A percentile compares a stretch with the other conserved stretches of the same genome.
Conservation (phyloP, 2,888 invertebrate species). For the Oscheius sp. region DNA sequence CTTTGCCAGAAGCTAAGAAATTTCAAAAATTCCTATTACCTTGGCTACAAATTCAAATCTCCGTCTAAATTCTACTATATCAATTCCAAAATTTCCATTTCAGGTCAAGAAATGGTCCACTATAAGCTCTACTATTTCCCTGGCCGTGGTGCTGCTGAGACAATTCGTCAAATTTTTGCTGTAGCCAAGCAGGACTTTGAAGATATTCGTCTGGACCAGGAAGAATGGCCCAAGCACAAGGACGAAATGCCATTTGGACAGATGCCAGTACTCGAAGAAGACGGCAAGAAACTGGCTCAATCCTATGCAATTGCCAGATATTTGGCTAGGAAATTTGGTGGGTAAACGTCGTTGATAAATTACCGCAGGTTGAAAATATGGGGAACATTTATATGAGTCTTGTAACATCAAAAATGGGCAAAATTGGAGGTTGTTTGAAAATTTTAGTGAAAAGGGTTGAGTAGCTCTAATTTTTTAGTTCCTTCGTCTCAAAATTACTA, state of each 20-base stretch:
- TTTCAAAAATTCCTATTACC: background rate
- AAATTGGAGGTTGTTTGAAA: no score
- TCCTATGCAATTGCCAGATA: constrained; percentile 56
- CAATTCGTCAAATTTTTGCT: constrained; percentile 46
- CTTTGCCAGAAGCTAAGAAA: no score
- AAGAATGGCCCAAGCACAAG: constrained; percentile 57
- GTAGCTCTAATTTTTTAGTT: no score
- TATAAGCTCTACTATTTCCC: constrained; percentile 54
- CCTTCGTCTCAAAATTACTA: no score
- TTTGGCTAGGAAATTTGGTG: constrained; percentile 46
- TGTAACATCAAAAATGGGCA: background rate
- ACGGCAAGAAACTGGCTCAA: constrained; percentile 54
- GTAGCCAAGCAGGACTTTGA: constrained; percentile 54
- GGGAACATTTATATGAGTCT: no score
- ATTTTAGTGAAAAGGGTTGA: no score
- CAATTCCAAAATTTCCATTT: no score
- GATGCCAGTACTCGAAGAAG: constrained; percentile 56
- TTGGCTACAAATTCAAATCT: background rate
- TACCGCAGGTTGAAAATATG: no score
- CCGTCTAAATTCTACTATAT: background rate
- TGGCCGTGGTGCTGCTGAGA: constrained; percentile 51
- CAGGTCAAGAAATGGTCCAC: constrained; percentile 45
- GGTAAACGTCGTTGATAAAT: background rate
- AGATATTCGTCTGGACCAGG: constrained; percentile 50
- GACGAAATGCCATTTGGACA: constrained; percentile 57